Conservation (phyloP, 2,113 vertebrate species). For the Bos indicus region DNA sequence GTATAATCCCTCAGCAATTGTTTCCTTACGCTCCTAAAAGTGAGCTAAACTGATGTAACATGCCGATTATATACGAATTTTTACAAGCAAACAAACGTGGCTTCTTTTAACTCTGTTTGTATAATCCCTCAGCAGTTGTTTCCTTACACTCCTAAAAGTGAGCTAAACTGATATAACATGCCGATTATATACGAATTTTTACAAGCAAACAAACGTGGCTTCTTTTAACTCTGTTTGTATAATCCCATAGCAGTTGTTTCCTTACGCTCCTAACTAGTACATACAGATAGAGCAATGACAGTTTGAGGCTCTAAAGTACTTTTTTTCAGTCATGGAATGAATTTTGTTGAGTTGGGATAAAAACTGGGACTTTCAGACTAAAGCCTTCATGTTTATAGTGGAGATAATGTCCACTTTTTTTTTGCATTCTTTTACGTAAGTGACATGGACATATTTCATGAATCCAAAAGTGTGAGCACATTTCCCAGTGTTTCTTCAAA, state of each 20-base stretch:
- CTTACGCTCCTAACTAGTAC: background rate
- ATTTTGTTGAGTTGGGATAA: background rate
- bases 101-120: background rate
- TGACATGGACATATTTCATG: constrained; percentile 25
- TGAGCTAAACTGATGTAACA: background rate
- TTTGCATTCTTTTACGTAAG: constrained; percentile 50
- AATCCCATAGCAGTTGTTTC: background rate
- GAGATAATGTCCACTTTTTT: background rate
- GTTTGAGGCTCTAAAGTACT: background rate
- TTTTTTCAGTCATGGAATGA: background rate
- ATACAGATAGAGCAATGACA: background rate
- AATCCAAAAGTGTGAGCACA: constrained; percentile 47
- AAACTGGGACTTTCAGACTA: constrained; percentile 28
- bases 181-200: background rate
- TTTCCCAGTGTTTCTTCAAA: constrained; percentile 17
- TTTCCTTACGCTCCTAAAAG: background rate
- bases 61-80: background rate
- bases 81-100: background rate
- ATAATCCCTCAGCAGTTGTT: background rate
- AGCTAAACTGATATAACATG: background rate
- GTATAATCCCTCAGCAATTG: background rate
- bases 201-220: background rate
- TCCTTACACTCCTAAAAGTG: background rate
- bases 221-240: background rate
- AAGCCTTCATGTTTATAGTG: background rate